phyloP scores from a whole-genome alignment of 2,888 invertebrate species.

The Tetropium fuscum region DNA sequence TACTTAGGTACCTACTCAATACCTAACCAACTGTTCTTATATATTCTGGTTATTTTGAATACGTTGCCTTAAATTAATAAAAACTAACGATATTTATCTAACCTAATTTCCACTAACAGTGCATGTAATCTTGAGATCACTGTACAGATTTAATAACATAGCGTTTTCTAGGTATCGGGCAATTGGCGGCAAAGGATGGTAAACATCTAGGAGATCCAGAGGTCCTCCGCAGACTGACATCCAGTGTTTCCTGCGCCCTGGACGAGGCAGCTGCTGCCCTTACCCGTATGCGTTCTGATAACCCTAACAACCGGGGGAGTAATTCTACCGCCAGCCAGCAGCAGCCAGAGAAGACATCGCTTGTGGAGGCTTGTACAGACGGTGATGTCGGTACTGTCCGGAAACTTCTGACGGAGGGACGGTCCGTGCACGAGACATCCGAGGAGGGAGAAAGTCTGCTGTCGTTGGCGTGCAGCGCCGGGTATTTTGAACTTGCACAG shows the following conservation, averaged over 20 bases:
- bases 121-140: background rate
- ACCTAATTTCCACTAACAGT: no score
- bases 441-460: slow-evolving; percentile 97
- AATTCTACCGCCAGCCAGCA: slow-evolving; percentile 46
- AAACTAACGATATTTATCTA: no score
- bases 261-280: slow-evolving; percentile 98
- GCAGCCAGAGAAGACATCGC: slow-evolving; percentile 69
- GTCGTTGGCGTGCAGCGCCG: slow-evolving; percentile 96
- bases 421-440: slow-evolving; percentile 95
- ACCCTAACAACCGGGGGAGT: slow-evolving; percentile 55
- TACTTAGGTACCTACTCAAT: no score
- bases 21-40: no score
- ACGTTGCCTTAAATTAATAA: no score
- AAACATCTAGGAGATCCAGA: slow-evolving; percentile 91
- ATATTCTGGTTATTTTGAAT: no score
- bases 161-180: slow-evolving; percentile 77
- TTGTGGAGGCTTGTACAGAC: slow-evolving; percentile 94
- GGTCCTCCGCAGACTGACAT: slow-evolving; percentile 86
- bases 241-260: slow-evolving; percentile 87
- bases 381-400: slow-evolving; percentile 94
- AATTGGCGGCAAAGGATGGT: slow-evolving; percentile 83
- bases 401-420: slow-evolving; percentile 91
- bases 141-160: background rate
- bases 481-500: slow-evolving; percentile 97
- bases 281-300: slow-evolving; percentile 95